Conservation (phyloP, 2,113 vertebrate genomes). For the Platichthys stellatus region DNA sequence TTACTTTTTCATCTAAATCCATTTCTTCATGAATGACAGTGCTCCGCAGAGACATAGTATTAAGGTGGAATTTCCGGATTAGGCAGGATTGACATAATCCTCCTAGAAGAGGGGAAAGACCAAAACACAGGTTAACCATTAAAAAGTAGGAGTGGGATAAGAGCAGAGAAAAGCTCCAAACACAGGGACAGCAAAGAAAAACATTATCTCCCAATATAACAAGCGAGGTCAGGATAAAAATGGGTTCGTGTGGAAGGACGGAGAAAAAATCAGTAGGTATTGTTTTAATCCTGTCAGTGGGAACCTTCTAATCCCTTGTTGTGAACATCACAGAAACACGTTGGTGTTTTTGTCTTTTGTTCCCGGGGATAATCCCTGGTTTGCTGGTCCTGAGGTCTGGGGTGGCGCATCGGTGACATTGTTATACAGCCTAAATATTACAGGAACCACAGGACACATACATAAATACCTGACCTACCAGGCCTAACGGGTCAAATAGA, state of each 20-base stretch:
- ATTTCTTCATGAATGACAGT: conserved; percentile 42
- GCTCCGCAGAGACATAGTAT: conserved; percentile 32
- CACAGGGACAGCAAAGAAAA: conserved; percentile 42
- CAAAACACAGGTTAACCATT: conserved; percentile 62
- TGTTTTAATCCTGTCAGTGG: conserved; percentile 78
- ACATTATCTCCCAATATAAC: conserved; percentile 63
- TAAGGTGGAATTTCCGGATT: conserved; percentile 66
- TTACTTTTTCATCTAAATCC: conserved; percentile 22
- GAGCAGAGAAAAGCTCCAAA: conserved; percentile 42
- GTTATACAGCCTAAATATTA: conserved; percentile 31
- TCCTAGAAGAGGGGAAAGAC: conserved; percentile 36
- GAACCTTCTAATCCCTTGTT: conserved; percentile 76
- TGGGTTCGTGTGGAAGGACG: conserved; percentile 50
- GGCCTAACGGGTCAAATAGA: not conserved
- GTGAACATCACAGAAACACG: conserved; percentile 70
- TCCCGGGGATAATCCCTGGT: conserved; percentile 66
- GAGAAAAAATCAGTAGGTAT: conserved; percentile 63
- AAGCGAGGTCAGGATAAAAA: conserved; percentile 51
- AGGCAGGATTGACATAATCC: conserved; percentile 67
- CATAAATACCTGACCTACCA: conserved; percentile 17
- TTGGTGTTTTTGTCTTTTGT: conserved; percentile 71
- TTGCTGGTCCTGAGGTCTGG: conserved; percentile 52
- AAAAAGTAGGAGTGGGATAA: conserved; percentile 60
- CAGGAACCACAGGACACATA: conserved; percentile 21
- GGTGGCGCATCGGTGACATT: conserved; percentile 34